Percentiles rank a stretch among this genome's conserved stretches.
These are phyloP conservation scores for Umimayanthus kanabou DNA, from an alignment of 92 coral and sea anemone genomes.

Conservation along the genomic window DNA sequence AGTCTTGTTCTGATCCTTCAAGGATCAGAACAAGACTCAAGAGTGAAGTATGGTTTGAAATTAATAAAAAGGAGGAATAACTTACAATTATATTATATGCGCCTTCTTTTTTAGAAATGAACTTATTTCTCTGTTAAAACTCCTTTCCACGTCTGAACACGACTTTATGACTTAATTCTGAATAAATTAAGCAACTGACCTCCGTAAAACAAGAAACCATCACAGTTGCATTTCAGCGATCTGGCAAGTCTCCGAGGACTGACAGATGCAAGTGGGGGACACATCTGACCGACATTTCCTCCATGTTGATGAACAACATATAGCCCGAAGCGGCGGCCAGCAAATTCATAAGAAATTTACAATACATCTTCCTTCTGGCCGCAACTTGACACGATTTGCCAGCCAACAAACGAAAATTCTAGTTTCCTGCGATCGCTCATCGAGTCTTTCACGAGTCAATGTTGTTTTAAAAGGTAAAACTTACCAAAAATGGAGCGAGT, in stretches of 20 bases:
- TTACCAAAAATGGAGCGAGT: constrained; percentile 68
- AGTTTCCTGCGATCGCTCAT: constrained; percentile 1
- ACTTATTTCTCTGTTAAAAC: neutral
- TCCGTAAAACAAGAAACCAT: neutral
- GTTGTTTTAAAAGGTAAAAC: constrained; percentile 44
- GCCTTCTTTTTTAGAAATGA: neutral
- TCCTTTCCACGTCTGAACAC: neutral
- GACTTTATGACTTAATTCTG: neutral
- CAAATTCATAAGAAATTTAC: constrained; percentile 5
- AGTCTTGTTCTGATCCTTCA: no score
- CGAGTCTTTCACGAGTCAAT: constrained; percentile 13
- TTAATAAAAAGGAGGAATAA: neutral
- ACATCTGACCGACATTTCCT: constrained; percentile 24
- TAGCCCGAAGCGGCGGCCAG: constrained; percentile 29
- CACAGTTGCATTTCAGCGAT: neutral
- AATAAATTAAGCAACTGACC: neutral
- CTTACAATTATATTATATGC: neutral
- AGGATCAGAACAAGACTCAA: neutral
- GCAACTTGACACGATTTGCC: neutral
- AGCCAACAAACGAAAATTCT: neutral
- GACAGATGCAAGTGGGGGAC: constrained; percentile 27
- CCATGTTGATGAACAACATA: constrained; percentile 26
- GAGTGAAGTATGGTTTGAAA: neutral
- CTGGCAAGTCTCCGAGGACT: neutral
- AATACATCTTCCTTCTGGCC: neutral